Conservation (phyloP, 2,113 vertebrate genomes). For the Cryptomyrus ogoouensis region DNA sequence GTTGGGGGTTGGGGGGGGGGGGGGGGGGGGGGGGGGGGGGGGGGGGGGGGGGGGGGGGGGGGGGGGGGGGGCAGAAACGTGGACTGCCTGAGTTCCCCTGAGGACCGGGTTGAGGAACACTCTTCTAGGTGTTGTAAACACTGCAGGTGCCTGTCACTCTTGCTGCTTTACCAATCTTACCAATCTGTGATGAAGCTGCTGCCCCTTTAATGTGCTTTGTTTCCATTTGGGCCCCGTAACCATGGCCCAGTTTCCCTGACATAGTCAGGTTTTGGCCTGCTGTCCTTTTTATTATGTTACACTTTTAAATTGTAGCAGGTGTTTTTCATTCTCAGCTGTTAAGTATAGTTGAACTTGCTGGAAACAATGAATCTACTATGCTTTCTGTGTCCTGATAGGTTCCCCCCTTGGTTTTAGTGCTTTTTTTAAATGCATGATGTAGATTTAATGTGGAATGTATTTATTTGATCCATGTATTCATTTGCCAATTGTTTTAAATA, state of each 20-base stretch:
- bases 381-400: not conserved
- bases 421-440: not conserved
- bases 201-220: not conserved
- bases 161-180: not conserved
- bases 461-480: conserved; percentile 16
- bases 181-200: not conserved
- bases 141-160: not conserved
- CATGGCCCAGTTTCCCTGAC: not conserved
- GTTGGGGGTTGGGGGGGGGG: no score
- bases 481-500: conserved; percentile 19
- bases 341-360: not conserved
- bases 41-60: not conserved
- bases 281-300: not conserved
- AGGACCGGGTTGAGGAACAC: not conserved
- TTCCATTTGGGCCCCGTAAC: not conserved
- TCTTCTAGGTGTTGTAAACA: not conserved
- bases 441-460: conserved; percentile 11
- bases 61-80: not conserved
- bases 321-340: not conserved
- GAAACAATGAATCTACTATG: not conserved
- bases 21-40: not conserved
- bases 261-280: not conserved
- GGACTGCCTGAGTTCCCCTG: not conserved
- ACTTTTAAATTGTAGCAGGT: not conserved
- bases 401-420: not conserved